phyloP scores from a whole-genome alignment of 2,888 invertebrate species.

The Erpobdella octoculata region DNA sequence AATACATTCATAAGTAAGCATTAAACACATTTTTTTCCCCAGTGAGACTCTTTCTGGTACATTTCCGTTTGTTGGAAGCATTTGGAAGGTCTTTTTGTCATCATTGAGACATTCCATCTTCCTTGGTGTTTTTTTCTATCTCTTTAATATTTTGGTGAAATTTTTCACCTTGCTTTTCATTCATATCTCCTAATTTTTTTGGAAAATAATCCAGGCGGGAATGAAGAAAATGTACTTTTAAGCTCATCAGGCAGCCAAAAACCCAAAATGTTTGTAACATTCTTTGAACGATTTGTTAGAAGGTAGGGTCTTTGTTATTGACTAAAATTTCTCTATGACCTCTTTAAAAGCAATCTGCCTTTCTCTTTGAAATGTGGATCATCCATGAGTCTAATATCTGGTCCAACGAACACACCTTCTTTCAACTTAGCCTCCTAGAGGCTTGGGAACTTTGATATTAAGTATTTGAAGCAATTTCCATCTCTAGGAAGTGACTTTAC shows the following conservation, averaged over 20 bases:
- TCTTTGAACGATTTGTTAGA: slow-evolving; percentile 1
- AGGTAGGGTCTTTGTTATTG: background rate
- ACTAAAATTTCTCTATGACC: slow-evolving; percentile 6
- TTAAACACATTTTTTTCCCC: no score
- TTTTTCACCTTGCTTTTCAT: slow-evolving; percentile 22
- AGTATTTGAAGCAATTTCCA: background rate
- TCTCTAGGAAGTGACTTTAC: slow-evolving; percentile 9
- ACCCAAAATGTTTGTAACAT: background rate
- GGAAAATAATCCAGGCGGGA: slow-evolving; percentile 16
- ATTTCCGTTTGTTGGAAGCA: no score
- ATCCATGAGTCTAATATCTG: slow-evolving; percentile 11
- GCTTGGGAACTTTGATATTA: background rate
- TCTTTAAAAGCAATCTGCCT: slow-evolving; percentile 15
- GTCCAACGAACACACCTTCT: slow-evolving; percentile 19
- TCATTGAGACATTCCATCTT: slow-evolving; percentile 15
- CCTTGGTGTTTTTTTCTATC: slow-evolving; percentile 13
- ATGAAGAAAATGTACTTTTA: slow-evolving; percentile 18
- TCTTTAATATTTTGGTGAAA: slow-evolving; percentile 8
- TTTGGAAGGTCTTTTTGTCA: no score
- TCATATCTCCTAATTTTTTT: slow-evolving; percentile 7
- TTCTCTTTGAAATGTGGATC: slow-evolving; percentile 12
- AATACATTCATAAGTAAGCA: no score
- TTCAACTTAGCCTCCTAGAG: slow-evolving; percentile 17
- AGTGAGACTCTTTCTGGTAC: no score
- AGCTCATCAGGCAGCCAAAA: slow-evolving; percentile 11